Evolutionary conservation across 2,113 vertebrate genomes (phyloP).

Genomic region (Blennius ocellaris): DNA sequence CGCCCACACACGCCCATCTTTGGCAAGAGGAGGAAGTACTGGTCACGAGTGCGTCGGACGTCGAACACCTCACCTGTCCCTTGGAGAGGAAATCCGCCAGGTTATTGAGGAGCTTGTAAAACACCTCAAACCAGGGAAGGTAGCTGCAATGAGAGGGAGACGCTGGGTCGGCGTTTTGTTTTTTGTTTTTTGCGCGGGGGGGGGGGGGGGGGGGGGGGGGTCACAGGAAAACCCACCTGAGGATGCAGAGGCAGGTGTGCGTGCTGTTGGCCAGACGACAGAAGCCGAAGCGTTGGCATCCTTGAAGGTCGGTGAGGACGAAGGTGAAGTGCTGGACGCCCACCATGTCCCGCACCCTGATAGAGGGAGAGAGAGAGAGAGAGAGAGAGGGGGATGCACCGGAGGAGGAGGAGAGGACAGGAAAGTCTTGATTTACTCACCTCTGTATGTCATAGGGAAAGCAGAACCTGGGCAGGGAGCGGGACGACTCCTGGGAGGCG

Average conservation of each 20-base stretch:
- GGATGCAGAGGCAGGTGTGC: conserved; percentile 88
- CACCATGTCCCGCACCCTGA: conserved; percentile 80
- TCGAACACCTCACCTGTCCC: conserved; percentile 86
- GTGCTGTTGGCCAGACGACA: conserved; percentile 87
- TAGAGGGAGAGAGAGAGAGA: not conserved
- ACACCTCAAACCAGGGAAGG: conserved; percentile 93
- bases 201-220: too few species aligned
- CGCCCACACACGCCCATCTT: too few species aligned
- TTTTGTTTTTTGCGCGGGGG: too few species aligned
- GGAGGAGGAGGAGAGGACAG: too few species aligned
- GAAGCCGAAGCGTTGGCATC: conserved; percentile 91
- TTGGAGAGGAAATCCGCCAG: conserved; percentile 88
- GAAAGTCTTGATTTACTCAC: conserved; percentile 70
- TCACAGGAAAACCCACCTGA: too few species aligned
- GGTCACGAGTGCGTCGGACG: too few species aligned
- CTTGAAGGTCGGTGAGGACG: conserved; percentile 89
- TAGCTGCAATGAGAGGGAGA: conserved; percentile 77
- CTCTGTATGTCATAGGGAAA: conserved; percentile 91
- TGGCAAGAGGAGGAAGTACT: too few species aligned
- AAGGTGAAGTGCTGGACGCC: conserved; percentile 93
- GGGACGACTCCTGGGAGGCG: conserved; percentile 82
- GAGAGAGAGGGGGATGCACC: not conserved
- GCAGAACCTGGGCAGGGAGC: conserved; percentile 88
- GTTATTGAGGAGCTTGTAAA: conserved; percentile 92
- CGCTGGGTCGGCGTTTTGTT: too few species aligned